Conservation (phyloP, 2,888 invertebrate genomes). For the Phalera bucephala region DNA sequence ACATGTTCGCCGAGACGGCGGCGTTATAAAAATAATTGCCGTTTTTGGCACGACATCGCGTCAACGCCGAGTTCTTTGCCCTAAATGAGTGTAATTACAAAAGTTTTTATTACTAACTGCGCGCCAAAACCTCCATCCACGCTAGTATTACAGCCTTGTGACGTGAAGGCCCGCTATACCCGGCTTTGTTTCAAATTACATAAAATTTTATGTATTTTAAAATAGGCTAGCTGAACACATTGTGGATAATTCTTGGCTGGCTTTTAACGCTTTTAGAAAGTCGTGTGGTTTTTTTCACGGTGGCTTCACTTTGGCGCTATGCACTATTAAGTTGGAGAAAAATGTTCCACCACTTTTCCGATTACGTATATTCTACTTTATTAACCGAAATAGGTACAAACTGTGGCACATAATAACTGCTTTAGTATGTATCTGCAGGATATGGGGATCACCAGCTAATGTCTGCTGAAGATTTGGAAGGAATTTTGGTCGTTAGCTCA, state of each 20-base stretch:
- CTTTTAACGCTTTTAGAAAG: conserved; percentile 3
- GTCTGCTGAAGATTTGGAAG: not conserved
- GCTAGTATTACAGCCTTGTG: conserved; percentile 48
- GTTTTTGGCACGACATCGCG: conserved; percentile 78
- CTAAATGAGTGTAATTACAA: conserved; percentile 80
- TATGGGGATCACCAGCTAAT: not conserved
- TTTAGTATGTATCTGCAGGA: no score
- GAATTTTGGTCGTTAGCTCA: not conserved
- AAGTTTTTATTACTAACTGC: conserved; percentile 79
- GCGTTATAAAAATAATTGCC: conserved; percentile 72
- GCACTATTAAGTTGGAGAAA: not conserved
- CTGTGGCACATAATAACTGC: no score
- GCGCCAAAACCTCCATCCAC: conserved; percentile 71
- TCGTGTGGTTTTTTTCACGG: conserved; percentile 1
- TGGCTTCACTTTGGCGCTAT: not conserved
- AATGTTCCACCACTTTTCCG: no score
- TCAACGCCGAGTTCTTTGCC: conserved; percentile 70
- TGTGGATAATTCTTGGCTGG: conserved; percentile 2
- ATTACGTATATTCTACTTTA: no score
- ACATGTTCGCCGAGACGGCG: conserved; percentile 41
- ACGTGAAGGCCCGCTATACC: conserved; percentile 35
- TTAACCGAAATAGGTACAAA: no score
- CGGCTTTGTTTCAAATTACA: conserved; percentile 43
- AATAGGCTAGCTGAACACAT: conserved; percentile 15
- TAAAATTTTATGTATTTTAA: conserved; percentile 35